These are phyloP conservation scores for Vanessa atalanta DNA, from an alignment of 1,140 invertebrate genomes.

Conservation along the genomic window DNA sequence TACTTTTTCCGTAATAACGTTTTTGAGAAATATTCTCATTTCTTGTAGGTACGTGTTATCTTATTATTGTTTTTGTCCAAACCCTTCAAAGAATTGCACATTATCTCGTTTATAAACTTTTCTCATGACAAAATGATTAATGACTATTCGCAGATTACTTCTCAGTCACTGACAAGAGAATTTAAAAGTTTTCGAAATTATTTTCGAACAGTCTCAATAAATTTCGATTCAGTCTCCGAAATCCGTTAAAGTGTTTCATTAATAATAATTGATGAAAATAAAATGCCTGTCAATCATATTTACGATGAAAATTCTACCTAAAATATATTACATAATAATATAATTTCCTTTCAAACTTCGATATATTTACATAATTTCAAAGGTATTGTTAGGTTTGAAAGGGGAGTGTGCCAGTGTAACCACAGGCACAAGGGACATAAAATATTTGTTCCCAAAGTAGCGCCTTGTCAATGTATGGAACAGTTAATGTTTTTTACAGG, in stretches of 20 bases:
- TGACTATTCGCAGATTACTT: conserved; percentile 43
- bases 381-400: too few relatives aligned
- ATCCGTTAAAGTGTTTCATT: conserved; percentile 38
- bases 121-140: conserved; percentile 64
- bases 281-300: conserved; percentile 25
- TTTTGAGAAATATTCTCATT: background rate
- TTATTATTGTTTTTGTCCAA: conserved; percentile 25
- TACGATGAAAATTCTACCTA: too few relatives aligned
- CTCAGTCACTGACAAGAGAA: conserved; percentile 54
- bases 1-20: background rate
- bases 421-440: too few relatives aligned
- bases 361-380: too few relatives aligned
- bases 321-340: too few relatives aligned
- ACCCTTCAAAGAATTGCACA: conserved; percentile 6
- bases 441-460: too few relatives aligned
- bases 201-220: conserved; percentile 44
- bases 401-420: too few relatives aligned
- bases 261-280: conserved; percentile 36
- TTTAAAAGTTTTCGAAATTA: conserved; percentile 54
- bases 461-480: too few relatives aligned
- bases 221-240: conserved; percentile 31
- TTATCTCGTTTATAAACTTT: conserved; percentile 36
- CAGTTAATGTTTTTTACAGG: too few relatives aligned
- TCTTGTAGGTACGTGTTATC: background rate
- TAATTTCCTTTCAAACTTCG: too few relatives aligned